A percentile compares a stretch with the other conserved stretches of the same genome.
These are phyloP conservation scores for Drosophila borborema DNA, from an alignment of 2,888 invertebrate species.

Conservation along the genomic window DNA sequence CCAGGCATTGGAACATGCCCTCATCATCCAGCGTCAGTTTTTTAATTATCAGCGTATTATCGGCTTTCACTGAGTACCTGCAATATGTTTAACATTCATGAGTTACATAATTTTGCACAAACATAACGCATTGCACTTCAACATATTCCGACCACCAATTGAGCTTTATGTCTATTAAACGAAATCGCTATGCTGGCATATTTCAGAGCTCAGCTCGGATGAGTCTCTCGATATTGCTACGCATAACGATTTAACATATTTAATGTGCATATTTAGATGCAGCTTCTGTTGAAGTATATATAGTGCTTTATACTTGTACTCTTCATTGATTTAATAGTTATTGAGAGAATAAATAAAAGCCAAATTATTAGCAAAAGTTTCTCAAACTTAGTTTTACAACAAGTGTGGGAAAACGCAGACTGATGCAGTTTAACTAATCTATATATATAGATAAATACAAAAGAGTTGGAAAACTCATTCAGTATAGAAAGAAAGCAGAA, in stretches of 20 bases:
- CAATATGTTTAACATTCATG: constrained; percentile 2
- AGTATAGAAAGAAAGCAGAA: no score
- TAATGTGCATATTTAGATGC: neutral
- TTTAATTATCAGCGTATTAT: constrained; percentile 93
- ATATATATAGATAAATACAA: no score
- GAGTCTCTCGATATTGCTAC: no score
- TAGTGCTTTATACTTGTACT: neutral
- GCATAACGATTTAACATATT: constrained; percentile 2
- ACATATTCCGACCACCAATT: neutral
- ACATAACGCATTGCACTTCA: neutral
- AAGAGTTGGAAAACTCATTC: no score
- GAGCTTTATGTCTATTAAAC: constrained; percentile 3
- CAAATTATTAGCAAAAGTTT: no score
- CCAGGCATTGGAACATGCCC: constrained; percentile 98
- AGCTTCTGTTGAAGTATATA: no score
- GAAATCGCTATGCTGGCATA: constrained; percentile 7
- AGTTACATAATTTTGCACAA: constrained; percentile 1
- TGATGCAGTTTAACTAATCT: no score
- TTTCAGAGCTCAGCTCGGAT: neutral
- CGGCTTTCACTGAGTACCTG: constrained; percentile 92
- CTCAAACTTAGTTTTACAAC: neutral
- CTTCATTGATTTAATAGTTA: no score
- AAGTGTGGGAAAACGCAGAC: neutral
- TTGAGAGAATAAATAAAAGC: no score
- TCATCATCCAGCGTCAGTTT: constrained; percentile 93